Conservation (phyloP, 2,888 invertebrate genomes). For the Drosophila setosimentum region DNA sequence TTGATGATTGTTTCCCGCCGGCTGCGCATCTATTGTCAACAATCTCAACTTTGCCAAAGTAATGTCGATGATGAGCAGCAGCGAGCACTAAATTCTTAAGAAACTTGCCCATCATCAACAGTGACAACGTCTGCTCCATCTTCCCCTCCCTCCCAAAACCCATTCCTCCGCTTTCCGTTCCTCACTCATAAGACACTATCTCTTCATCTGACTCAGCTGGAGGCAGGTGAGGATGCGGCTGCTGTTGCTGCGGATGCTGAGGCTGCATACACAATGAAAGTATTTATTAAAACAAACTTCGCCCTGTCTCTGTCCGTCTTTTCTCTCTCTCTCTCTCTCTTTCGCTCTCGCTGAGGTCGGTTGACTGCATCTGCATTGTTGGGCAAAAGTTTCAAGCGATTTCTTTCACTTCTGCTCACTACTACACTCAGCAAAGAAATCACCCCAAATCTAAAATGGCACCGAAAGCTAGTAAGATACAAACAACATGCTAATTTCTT, state of each 20-base stretch:
- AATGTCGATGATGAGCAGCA: constrained; percentile 66
- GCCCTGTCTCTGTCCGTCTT: constrained; percentile 8
- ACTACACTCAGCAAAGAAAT: not conserved
- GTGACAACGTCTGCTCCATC: constrained; percentile 15
- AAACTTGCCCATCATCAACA: constrained; percentile 61
- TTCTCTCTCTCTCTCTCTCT: not conserved
- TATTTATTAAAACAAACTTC: constrained; percentile 81
- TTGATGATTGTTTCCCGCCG: constrained; percentile 78
- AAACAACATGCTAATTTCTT: too few relatives aligned
- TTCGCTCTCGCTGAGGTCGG: not conserved
- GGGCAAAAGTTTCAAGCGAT: constrained; percentile 43
- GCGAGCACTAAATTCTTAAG: constrained; percentile 58
- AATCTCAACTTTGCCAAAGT: constrained; percentile 16
- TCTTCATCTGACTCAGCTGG: constrained; percentile 12
- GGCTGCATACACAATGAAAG: constrained; percentile 73
- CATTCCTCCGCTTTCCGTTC: not conserved
- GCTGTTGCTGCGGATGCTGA: constrained; percentile 29
- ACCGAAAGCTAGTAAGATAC: not conserved
- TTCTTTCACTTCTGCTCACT: constrained; percentile 1
- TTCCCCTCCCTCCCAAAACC: not conserved
- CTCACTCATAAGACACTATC: not conserved
- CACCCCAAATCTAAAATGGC: not conserved
- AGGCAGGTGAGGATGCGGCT: constrained; percentile 56
- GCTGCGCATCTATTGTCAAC: constrained; percentile 60
- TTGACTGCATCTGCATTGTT: constrained; percentile 42